Evolutionary conservation across 1,140 invertebrate species (phyloP).

Genomic region (Drosophila orena): DNA sequence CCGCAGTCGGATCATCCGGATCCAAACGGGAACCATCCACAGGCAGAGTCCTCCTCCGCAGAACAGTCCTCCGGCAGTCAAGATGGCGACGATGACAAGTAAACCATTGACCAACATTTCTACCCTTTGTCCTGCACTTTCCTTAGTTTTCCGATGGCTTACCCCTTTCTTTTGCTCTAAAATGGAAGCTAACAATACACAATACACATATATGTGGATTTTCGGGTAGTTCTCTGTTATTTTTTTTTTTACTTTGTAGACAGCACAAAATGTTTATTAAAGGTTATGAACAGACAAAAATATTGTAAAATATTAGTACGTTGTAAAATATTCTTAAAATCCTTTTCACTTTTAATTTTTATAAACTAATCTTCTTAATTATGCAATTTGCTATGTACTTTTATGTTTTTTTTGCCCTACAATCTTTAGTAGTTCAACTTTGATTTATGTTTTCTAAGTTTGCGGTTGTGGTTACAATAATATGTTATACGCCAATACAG

Average conservation of each 20-base stretch:
- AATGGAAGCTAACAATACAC: background rate
- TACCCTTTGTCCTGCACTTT: conserved; percentile 9
- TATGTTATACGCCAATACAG: background rate
- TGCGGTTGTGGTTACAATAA: conserved; percentile 5
- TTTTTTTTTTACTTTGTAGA: too few relatives aligned
- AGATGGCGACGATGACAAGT: conserved; percentile 56
- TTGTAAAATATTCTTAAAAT: too few relatives aligned
- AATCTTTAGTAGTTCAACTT: too few relatives aligned
- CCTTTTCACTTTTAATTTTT: too few relatives aligned
- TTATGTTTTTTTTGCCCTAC: too few relatives aligned
- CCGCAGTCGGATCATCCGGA: conserved; percentile 9
- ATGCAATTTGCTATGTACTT: too few relatives aligned
- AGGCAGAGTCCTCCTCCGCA: conserved; percentile 32
- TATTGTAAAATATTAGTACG: too few relatives aligned
- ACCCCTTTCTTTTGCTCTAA: background rate
- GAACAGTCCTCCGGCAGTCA: conserved; percentile 43
- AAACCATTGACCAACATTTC: conserved; percentile 50
- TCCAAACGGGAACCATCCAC: conserved; percentile 16
- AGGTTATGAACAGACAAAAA: too few relatives aligned
- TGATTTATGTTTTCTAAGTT: background rate
- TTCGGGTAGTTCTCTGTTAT: background rate
- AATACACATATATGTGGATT: background rate
- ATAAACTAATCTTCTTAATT: too few relatives aligned
- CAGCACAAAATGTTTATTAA: background rate
- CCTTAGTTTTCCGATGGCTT: conserved; percentile 10